A percentile compares a stretch with the other conserved stretches of the same genome.
phyloP scores from a whole-genome alignment of 2,888 invertebrate species.

The Emmelina monodactyla region DNA sequence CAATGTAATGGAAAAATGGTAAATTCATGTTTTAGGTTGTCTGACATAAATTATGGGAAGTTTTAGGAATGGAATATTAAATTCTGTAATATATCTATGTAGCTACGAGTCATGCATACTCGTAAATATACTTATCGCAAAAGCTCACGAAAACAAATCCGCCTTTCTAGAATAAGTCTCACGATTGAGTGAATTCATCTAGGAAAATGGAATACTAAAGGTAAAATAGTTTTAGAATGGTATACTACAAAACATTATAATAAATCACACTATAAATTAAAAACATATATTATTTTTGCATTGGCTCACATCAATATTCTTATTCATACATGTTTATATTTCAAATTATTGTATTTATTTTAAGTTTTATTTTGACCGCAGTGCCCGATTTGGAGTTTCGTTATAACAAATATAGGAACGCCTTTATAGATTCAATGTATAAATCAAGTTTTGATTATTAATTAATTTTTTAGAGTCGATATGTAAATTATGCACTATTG shows the following conservation, averaged over 20 bases:
- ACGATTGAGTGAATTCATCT: slow-evolving; percentile 20
- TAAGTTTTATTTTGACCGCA: background rate
- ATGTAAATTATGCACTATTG: slow-evolving; percentile 1
- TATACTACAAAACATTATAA: background rate
- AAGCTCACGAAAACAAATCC: slow-evolving; percentile 49
- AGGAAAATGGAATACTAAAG: background rate
- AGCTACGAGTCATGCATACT: no score
- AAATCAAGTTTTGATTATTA: no score
- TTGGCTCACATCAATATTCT: no score
- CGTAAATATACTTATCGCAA: no score
- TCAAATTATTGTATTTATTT: slow-evolving; percentile 1
- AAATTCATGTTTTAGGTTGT: no score
- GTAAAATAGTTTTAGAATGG: slow-evolving; percentile 5
- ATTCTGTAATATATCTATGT: no score
- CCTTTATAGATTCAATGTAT: background rate
- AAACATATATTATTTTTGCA: no score
- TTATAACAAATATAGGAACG: background rate
- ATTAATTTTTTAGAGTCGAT: no score
- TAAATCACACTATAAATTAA: no score
- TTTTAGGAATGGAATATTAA: no score
- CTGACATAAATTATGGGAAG: no score
- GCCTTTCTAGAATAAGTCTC: slow-evolving; percentile 50
- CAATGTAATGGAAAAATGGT: no score
- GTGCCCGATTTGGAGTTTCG: background rate
- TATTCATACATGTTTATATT: slow-evolving; percentile 2